A percentile compares a stretch with the other conserved stretches of the same genome.
Conservation (phyloP, 2,888 invertebrate species). For the Dichetophora obliterata region DNA sequence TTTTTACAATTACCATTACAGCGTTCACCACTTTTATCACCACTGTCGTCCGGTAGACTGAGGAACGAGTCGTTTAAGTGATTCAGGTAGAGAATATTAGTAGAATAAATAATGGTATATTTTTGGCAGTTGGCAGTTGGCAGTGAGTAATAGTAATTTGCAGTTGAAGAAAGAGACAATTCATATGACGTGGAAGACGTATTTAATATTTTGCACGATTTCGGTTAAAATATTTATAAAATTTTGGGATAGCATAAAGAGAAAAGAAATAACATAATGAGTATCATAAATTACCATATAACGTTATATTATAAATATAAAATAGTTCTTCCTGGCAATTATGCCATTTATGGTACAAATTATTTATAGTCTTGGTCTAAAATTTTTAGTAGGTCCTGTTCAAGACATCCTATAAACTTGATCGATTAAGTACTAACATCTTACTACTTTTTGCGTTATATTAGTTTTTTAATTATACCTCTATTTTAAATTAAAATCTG, state of each 20-base stretch:
- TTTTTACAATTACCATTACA: slow-evolving; percentile 61
- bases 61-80: not conserved
- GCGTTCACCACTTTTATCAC: slow-evolving; percentile 36
- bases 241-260: slow-evolving; percentile 25
- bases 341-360: too few relatives aligned
- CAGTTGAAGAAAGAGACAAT: slow-evolving; percentile 23
- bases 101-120: slow-evolving; percentile 24
- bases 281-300: slow-evolving; percentile 2
- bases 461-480: too few relatives aligned
- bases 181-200: not conserved
- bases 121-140: slow-evolving; percentile 63
- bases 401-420: too few relatives aligned
- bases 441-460: too few relatives aligned
- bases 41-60: slow-evolving; percentile 29
- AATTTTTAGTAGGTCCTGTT: too few relatives aligned
- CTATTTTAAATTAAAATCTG: too few relatives aligned
- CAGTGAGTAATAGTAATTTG: slow-evolving; percentile 64
- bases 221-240: slow-evolving; percentile 14
- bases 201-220: not conserved
- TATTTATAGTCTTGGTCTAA: too few relatives aligned
- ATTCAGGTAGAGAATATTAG: slow-evolving; percentile 46
- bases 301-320: too few relatives aligned
- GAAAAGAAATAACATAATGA: slow-evolving; percentile 31
- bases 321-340: too few relatives aligned
- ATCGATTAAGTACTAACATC: too few relatives aligned